Conservation (phyloP, 1,140 invertebrate species). For the Rhizoglyphus robini region DNA sequence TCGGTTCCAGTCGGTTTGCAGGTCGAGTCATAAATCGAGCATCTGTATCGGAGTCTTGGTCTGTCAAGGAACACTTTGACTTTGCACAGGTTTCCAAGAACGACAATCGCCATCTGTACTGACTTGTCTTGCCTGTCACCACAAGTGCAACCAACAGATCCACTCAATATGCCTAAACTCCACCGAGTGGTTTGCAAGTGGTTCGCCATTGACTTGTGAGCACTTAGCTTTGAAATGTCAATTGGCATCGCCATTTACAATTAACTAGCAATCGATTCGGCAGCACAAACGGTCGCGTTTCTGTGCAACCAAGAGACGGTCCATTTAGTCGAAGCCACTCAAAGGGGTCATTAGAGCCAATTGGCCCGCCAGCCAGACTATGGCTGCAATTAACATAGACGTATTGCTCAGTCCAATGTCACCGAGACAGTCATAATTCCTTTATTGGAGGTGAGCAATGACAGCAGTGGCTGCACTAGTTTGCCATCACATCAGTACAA, state of each 20-base stretch:
- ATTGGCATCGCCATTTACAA: too few relatives aligned
- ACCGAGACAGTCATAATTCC: background rate
- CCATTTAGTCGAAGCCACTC: too few relatives aligned
- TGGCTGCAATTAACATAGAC: background rate
- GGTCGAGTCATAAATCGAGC: background rate
- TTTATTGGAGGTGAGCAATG: background rate
- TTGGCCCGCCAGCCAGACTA: too few relatives aligned
- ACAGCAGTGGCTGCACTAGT: background rate
- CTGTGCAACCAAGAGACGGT: too few relatives aligned
- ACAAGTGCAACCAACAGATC: background rate
- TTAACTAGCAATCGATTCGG: too few relatives aligned
- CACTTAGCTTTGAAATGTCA: too few relatives aligned
- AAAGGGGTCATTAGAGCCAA: too few relatives aligned
- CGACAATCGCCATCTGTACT: background rate
- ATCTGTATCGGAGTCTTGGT: background rate
- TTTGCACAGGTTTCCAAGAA: background rate
- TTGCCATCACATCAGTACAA: background rate
- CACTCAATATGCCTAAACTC: background rate
- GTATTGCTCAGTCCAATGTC: background rate
- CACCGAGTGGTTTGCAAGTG: too few relatives aligned
- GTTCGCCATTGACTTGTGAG: too few relatives aligned
- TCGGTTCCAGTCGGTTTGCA: too few relatives aligned
- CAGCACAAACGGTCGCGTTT: too few relatives aligned
- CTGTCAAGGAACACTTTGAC: background rate
- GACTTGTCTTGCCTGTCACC: background rate